These are phyloP conservation scores for Tiliacea citrago DNA, from an alignment of 2,888 invertebrate genomes.

Conservation along the genomic window DNA sequence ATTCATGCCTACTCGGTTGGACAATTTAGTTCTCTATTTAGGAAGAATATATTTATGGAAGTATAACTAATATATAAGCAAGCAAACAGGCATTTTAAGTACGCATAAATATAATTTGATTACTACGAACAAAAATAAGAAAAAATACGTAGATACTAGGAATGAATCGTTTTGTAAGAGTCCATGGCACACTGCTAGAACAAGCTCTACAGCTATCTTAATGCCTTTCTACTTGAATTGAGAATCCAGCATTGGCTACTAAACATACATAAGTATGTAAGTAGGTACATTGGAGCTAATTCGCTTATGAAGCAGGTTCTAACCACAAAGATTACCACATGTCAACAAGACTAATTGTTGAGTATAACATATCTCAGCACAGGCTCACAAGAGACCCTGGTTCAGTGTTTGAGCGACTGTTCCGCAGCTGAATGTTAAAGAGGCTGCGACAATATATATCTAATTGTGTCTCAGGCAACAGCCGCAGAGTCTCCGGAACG, in stretches of 20 bases:
- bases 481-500: conserved; percentile 72
- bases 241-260: conserved; percentile 17
- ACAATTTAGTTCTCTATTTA: neutral
- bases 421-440: conserved; percentile 79
- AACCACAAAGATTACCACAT: conserved; percentile 37
- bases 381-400: conserved; percentile 18
- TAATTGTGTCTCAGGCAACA: conserved; percentile 72
- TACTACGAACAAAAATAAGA: neutral
- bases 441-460: conserved; percentile 80
- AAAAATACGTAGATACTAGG: neutral
- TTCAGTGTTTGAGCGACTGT: conserved; percentile 52
- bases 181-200: neutral
- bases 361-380: conserved; percentile 8
- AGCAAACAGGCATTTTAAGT: neutral
- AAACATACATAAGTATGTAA: conserved; percentile 14
- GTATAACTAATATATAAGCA: neutral
- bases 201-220: conserved; percentile 8
- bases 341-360: conserved; percentile 41
- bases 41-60: conserved; percentile 10
- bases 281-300: conserved; percentile 17
- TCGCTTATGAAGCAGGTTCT: conserved; percentile 34
- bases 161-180: neutral
- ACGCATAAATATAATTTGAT: neutral
- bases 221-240: neutral
- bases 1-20: neutral